Base-by-base conservation (phyloP, 2,797 vertebrate genomes). In the Sparidentex hasta region DNA sequence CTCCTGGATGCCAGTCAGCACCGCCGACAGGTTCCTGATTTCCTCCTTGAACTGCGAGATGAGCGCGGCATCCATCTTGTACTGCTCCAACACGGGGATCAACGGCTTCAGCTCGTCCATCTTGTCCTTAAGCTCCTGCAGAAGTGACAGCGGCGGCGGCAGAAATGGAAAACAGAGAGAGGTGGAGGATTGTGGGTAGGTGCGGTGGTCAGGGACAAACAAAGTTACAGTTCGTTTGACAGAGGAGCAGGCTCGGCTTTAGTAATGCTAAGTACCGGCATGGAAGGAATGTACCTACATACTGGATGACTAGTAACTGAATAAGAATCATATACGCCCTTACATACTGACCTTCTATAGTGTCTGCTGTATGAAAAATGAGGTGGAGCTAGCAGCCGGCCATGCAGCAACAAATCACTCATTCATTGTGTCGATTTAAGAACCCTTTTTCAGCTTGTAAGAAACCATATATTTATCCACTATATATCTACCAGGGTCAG, bases 31-130 rank as follows among this genome's bases (percentile, higher is more conserved):
- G 90, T 99, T 99, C 85, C 95, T 94, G 85, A 99, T 98, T 94
- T 99, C 98, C 86, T 99, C 98, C 92, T 99, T 99, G 94, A 99
- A 99, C 87, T 97, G 96, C 18, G 96, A 97, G 92, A 99, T 98
- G 81, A 99, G 91, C 64, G 96, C 97, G 56, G 98, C 97, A 71
- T 99, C 98, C 44, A 97, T 99, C 94, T 99, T 99, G 93, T 99
- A 99, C 92, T 99, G 98, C 89, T 99, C 98, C 90, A 99, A 91
- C 76, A 99, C 98, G 0, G 98, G 98, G 87, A 99, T 99, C 93
- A 99, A 83, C 18, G 98, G 98, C 88, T 97, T 94, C 66, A 99
- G 96, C 88, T 98, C 97, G 25, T 98, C 97, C 98, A 99, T 99
- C 88, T 98, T 98, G 88, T 98, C 98, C 79, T 97, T 97, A 84